phyloP scores from a whole-genome alignment of 92 coral and sea anemone species.

The Plumapathes pennacea region DNA sequence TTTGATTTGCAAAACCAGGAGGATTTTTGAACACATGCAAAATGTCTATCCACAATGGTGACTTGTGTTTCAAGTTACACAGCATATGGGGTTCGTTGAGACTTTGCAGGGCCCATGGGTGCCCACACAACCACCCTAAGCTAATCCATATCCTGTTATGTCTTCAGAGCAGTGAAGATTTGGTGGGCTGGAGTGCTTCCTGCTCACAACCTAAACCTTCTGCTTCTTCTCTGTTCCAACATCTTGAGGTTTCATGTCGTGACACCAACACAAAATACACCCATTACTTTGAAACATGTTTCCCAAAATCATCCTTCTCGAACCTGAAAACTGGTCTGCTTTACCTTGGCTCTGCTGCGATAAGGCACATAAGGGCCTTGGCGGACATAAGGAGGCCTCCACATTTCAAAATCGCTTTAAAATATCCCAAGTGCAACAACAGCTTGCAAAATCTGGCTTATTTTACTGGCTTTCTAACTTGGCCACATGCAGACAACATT shows the following conservation, averaged over 20 bases:
- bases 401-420: constrained; percentile 66
- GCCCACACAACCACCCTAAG: constrained; percentile 32
- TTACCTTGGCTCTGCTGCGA: constrained; percentile 83
- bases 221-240: constrained; percentile 72
- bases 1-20: no score
- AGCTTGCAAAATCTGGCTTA: constrained; percentile 78
- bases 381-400: constrained; percentile 87
- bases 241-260: constrained; percentile 63
- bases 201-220: constrained; percentile 57
- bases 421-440: constrained; percentile 51
- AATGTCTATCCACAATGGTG: constrained; percentile 57
- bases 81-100: constrained; percentile 76
- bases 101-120: constrained; percentile 43
- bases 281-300: constrained; percentile 46
- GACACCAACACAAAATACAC: no score
- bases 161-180: constrained; percentile 27
- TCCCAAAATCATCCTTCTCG: constrained; percentile 22
- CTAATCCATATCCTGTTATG: constrained; percentile 56
- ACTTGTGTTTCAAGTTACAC: constrained; percentile 75
- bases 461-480: constrained; percentile 70
- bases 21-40: no score
- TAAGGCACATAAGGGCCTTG: constrained; percentile 81
- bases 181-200: constrained; percentile 38
- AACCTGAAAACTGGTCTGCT: constrained; percentile 9
- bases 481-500: constrained; percentile 74